These are phyloP conservation scores for Actenoides lindsayi DNA, from an alignment of 2,113 vertebrate species.

Conservation along the genomic window DNA sequence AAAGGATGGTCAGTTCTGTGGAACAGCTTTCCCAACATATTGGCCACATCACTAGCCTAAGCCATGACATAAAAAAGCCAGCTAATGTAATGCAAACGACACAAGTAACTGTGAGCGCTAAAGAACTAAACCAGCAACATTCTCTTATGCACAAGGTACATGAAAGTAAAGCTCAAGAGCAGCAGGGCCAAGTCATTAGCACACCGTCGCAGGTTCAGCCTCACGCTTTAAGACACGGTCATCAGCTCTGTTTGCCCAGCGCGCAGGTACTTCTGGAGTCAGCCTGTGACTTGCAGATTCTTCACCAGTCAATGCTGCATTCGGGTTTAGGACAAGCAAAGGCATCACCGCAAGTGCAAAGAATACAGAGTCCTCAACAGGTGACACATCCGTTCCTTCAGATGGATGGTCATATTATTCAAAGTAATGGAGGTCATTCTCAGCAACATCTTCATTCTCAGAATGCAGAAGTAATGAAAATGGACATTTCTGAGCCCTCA, in stretches of 20 bases:
- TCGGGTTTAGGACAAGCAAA: conserved; percentile 83
- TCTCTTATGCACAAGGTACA: conserved; percentile 84
- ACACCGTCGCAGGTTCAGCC: conserved; percentile 75
- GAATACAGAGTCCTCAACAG: conserved; percentile 81
- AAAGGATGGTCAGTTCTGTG: conserved; percentile 79
- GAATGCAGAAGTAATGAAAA: conserved; percentile 82
- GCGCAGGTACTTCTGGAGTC: conserved; percentile 90
- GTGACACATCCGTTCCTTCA: conserved; percentile 88
- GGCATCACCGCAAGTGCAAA: conserved; percentile 80
- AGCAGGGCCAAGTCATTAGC: conserved; percentile 79
- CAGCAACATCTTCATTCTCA: conserved; percentile 84
- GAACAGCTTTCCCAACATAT: conserved; percentile 83
- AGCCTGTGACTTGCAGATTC: conserved; percentile 86
- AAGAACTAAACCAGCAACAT: conserved; percentile 86
- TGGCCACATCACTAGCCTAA: conserved; percentile 75
- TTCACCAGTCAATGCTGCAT: conserved; percentile 90
- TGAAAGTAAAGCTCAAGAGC: conserved; percentile 82
- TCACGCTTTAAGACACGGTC: conserved; percentile 79
- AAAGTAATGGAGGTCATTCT: conserved; percentile 77
- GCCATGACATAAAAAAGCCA: conserved; percentile 82
- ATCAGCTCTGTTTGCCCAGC: conserved; percentile 86
- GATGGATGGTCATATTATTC: conserved; percentile 86
- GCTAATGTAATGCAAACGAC: conserved; percentile 81
- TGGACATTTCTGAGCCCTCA: conserved; percentile 82
- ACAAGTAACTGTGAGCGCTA: conserved; percentile 79